Conservation (phyloP, 1,140 invertebrate genomes). For the Calephelis nemesis region DNA sequence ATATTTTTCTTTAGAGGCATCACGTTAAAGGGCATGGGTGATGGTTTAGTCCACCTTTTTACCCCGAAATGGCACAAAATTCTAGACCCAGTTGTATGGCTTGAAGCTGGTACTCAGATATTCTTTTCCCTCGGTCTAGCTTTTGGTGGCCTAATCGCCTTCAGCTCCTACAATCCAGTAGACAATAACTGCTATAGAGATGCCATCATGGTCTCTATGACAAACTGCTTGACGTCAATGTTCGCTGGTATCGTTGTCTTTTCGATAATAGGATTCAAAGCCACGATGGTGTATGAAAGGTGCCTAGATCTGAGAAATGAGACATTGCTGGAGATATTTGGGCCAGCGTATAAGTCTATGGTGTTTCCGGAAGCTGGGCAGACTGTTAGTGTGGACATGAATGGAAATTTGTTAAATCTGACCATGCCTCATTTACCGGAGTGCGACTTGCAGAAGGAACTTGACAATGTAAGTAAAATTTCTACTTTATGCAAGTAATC, state of each 20-base stretch:
- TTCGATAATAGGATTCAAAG: slow-evolving; percentile 97
- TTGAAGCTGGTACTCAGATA: slow-evolving; percentile 98
- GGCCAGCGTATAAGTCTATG: slow-evolving; percentile 69
- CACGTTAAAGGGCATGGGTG: slow-evolving; percentile 92
- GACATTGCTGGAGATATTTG: slow-evolving; percentile 80
- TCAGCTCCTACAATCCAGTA: slow-evolving; percentile 97
- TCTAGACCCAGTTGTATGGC: slow-evolving; percentile 94
- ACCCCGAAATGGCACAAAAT: slow-evolving; percentile 89
- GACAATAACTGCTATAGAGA: slow-evolving; percentile 98
- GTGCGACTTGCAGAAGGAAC: slow-evolving; percentile 91
- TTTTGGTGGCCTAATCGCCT: slow-evolving; percentile 96
- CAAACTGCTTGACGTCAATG: slow-evolving; percentile 97
- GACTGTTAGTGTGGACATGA: slow-evolving; percentile 78
- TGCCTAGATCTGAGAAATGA: slow-evolving; percentile 84
- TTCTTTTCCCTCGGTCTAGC: slow-evolving; percentile 98
- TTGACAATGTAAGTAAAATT: slow-evolving; percentile 88
- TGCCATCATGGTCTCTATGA: slow-evolving; percentile 94
- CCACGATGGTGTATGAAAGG: slow-evolving; percentile 89
- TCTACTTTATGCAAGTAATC: no score
- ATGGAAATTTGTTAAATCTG: slow-evolving; percentile 80
- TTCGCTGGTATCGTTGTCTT: slow-evolving; percentile 99
- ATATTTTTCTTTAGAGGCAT: slow-evolving; percentile 97
- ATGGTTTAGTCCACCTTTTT: slow-evolving; percentile 93
- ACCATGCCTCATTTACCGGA: slow-evolving; percentile 84
- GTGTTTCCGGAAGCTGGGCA: slow-evolving; percentile 79